These are phyloP conservation scores for Medauroidea extradentata DNA, from an alignment of 1,140 invertebrate genomes.

Conservation along the genomic window DNA sequence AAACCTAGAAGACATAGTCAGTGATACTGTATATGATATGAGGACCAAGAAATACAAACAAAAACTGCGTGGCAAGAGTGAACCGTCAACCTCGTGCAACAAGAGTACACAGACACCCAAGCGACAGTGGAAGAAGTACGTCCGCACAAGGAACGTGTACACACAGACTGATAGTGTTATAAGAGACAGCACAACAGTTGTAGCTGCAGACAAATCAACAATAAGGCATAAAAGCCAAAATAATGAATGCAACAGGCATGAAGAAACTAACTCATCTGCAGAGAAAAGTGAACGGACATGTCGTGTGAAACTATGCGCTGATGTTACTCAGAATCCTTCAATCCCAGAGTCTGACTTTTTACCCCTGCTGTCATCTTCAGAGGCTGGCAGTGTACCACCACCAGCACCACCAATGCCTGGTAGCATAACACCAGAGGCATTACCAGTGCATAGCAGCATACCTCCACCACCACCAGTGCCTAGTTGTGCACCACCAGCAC, in stretches of 20 bases:
- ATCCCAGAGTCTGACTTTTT: background rate
- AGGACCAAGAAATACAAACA: too few species aligned
- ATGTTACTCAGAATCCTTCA: background rate
- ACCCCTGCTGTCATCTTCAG: slow-evolving; percentile 10
- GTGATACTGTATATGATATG: slow-evolving; percentile 4
- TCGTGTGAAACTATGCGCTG: too few species aligned
- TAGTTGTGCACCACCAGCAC: slow-evolving; percentile 1
- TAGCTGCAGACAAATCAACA: too few species aligned
- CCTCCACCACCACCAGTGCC: slow-evolving; percentile 17
- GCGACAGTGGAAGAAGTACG: background rate
- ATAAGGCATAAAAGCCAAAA: too few species aligned
- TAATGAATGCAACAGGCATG: too few species aligned
- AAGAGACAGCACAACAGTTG: too few species aligned
- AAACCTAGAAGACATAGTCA: slow-evolving; percentile 32
- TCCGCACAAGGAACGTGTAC: too few species aligned
- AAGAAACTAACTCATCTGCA: too few species aligned
- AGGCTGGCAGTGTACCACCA: background rate
- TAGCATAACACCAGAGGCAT: slow-evolving; percentile 2
- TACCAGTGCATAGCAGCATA: slow-evolving; percentile 15
- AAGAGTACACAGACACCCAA: background rate
- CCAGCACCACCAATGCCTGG: slow-evolving; percentile 24
- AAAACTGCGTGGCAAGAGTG: too few species aligned
- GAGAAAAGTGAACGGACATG: too few species aligned
- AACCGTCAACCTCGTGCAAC: too few species aligned
- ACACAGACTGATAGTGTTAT: too few species aligned